Evolutionary conservation across 23 tunicate species (phyloP).

Genomic region (Styela clava): DNA sequence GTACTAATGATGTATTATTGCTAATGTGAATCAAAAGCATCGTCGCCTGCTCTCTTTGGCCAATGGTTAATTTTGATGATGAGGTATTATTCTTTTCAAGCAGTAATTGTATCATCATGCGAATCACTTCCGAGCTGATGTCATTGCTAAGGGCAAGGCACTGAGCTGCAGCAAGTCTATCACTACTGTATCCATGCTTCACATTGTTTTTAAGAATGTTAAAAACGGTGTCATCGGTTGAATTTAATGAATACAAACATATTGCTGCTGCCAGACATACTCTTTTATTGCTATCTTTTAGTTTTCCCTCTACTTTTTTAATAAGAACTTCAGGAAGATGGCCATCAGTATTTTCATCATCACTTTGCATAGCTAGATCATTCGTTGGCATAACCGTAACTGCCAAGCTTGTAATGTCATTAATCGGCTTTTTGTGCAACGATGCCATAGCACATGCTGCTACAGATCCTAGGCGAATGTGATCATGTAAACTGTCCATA

Average conservation of each 20-base stretch:
- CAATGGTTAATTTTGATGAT: background rate
- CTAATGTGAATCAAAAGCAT: conserved; percentile 71
- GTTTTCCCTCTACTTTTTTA: conserved; percentile 43
- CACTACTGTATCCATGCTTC: conserved; percentile 48
- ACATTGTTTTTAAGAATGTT: conserved; percentile 51
- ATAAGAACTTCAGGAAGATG: conserved; percentile 64
- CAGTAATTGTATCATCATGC: conserved; percentile 56
- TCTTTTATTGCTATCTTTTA: conserved; percentile 46
- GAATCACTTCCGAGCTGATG: conserved; percentile 71
- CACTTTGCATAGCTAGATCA: conserved; percentile 1
- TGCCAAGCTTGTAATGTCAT: conserved; percentile 58
- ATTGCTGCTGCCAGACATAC: conserved; percentile 84
- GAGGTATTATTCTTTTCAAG: conserved; percentile 48
- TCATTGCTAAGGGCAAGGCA: conserved; percentile 69
- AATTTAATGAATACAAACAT: conserved; percentile 58
- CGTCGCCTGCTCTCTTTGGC: conserved; percentile 72
- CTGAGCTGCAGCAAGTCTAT: conserved; percentile 88
- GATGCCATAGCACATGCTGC: conserved; percentile 92
- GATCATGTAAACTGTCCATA: conserved; percentile 74
- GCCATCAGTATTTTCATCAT: conserved; percentile 34
- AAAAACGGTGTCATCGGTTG: conserved; percentile 29
- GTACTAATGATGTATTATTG: conserved; percentile 71
- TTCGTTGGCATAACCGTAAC: conserved; percentile 43
- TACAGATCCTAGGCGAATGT: conserved; percentile 71
- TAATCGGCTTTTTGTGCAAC: conserved; percentile 72